These are phyloP conservation scores for Channallabes apus DNA, from an alignment of 2,797 vertebrate species.

Conservation along the genomic window DNA sequence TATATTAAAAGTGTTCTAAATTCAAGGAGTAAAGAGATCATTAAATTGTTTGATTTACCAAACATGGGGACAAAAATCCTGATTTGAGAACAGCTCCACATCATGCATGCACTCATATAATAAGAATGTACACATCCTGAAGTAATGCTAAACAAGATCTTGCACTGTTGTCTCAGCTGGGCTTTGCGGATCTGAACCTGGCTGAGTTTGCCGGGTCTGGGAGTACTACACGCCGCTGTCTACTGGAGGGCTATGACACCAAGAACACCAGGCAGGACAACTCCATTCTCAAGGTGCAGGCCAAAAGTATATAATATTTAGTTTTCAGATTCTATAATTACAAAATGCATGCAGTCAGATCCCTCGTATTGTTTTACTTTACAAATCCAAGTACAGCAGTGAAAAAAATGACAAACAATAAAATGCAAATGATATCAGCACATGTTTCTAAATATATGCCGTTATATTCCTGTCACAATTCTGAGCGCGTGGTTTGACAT, in stretches of 20 bases:
- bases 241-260: slow-evolving; percentile 97
- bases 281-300: slow-evolving; percentile 93
- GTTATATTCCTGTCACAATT: too few species aligned
- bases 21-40: not conserved
- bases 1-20: not conserved
- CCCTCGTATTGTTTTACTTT: not conserved
- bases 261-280: slow-evolving; percentile 98
- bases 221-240: slow-evolving; percentile 88
- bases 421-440: not conserved
- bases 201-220: slow-evolving; percentile 76
- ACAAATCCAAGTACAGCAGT: not conserved
- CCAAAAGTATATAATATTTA: not conserved
- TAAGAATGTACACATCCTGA: not conserved
- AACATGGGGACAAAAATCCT: not conserved
- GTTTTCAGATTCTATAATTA: not conserved
- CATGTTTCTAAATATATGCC: not conserved
- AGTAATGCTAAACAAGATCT: not conserved
- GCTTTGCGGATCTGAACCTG: slow-evolving; percentile 85
- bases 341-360: not conserved
- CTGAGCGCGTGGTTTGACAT: too few species aligned
- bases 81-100: not conserved
- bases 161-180: slow-evolving; percentile 68
- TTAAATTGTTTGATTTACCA: not conserved
- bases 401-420: not conserved
- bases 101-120: not conserved